Evolutionary conservation across 2,797 vertebrate genomes (phyloP), one percentile per base, ranked within the genome.

Genomic region (Onychomys torridus): DNA sequence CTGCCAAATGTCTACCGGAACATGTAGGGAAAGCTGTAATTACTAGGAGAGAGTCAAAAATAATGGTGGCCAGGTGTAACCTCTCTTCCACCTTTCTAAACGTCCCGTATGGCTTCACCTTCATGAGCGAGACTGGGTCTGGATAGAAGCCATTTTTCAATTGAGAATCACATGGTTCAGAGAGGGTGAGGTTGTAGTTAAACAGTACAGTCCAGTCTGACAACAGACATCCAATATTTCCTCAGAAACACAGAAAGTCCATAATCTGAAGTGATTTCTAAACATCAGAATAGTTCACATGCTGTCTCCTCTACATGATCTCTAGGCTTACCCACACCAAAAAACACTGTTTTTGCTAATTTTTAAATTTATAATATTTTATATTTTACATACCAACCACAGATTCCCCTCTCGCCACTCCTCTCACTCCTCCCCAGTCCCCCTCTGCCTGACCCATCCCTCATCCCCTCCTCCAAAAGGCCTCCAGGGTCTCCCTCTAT

Each of bases 41-140:
- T 65, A 89, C 69, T 73, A 73, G 32, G 14, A 96, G 27, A 94
- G 21, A 88, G n/a, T 71, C 78, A 71, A 85, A 93, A 91, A 86
- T 65, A 89, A 84, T 77, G 90, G 61, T 90, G 29, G 11, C 69
- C 37, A 93, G 83, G 89, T 69, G 32, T 32, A 83, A 89, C 37
- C 81, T 81, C 27, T 85, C n/a, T 57, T 57, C n/a, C 43, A 82
- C 85, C 49, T 79, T 79, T 95, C 75, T 86, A 52, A 97, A 65
- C 25, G 65, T 81, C 37, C 23, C 90, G 76, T 75, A 34, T 59
- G 46, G 69, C 88, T 65, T 69, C 14, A 65, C 12, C 32, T 75
- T 88, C 32, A 61, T 11, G 37, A 34, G 59, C 73, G 55, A 77
- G 43, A 79, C 23, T 57, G 86, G 4, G 12, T 57, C 69, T 82